phyloP scores from a whole-genome alignment of 2,113 vertebrate genomes.

The Muscicapa adusta region DNA sequence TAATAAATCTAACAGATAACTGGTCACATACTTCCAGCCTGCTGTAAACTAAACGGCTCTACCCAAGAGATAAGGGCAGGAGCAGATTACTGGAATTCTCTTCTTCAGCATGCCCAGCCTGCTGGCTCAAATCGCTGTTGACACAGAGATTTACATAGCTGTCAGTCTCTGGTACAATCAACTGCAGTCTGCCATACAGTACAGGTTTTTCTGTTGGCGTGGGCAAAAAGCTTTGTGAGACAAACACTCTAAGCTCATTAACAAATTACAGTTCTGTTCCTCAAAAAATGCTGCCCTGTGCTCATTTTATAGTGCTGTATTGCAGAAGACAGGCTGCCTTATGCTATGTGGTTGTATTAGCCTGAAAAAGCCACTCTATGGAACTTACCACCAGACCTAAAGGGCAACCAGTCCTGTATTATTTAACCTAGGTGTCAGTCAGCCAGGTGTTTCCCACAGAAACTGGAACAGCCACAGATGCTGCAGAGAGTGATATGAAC shows the following conservation, averaged over 20 bases:
- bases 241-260: neutral
- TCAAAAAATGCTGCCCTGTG: neutral
- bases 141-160: constrained; percentile 30
- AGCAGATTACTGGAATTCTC: constrained; percentile 34
- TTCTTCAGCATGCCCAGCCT: neutral
- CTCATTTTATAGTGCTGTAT: neutral
- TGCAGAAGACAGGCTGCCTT: neutral
- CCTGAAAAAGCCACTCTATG: neutral
- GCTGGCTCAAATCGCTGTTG: neutral
- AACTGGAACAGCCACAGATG: neutral
- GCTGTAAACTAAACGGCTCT: constrained; percentile 35
- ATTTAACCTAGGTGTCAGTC: neutral
- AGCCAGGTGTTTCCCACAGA: neutral
- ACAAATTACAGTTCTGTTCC: neutral
- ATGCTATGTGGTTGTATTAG: neutral
- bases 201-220: neutral
- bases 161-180: constrained; percentile 17
- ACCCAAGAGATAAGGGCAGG: constrained; percentile 39
- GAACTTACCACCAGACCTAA: neutral
- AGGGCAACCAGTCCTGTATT: neutral
- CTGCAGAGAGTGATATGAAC: neutral
- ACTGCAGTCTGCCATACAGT: neutral
- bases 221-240: neutral
- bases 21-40: constrained; percentile 23
- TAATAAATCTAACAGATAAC: constrained; percentile 14